A percentile compares a stretch with the other conserved stretches of the same genome.
Evolutionary conservation across 35 echinoderm and acorn worm species (phyloP).

Genomic region (Anneissia japonica): DNA sequence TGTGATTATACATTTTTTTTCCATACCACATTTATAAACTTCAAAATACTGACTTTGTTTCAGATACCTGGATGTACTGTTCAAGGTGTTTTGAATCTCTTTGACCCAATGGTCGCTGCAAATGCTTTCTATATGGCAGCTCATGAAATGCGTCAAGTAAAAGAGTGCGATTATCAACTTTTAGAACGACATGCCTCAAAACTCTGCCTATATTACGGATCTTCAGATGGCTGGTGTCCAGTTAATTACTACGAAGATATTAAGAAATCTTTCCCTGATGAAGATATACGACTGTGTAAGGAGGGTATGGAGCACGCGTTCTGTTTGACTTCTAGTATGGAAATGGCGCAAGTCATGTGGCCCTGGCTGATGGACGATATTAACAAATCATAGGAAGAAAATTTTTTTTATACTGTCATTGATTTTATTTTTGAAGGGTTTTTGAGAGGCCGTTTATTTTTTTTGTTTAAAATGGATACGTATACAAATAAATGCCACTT

Average conservation of each 20-base stretch:
- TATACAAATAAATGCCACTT: no score
- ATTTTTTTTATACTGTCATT: no score
- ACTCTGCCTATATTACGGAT: slow-evolving; percentile 57
- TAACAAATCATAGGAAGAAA: background rate
- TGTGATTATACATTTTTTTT: no score
- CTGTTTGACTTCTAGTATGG: slow-evolving; percentile 48
- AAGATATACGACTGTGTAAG: slow-evolving; percentile 58
- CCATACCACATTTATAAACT: no score
- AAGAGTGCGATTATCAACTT: slow-evolving; percentile 25
- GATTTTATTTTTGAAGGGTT: no score
- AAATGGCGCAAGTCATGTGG: slow-evolving; percentile 70
- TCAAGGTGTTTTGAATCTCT: slow-evolving; percentile 42
- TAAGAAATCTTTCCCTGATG: slow-evolving; percentile 43
- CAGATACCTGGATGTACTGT: slow-evolving; percentile 55
- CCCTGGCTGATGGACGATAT: slow-evolving; percentile 23
- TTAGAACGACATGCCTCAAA: slow-evolving; percentile 34
- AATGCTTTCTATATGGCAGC: slow-evolving; percentile 53
- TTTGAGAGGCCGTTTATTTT: no score
- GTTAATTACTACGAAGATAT: slow-evolving; percentile 38
- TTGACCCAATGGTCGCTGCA: slow-evolving; percentile 36
- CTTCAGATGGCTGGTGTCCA: slow-evolving; percentile 59
- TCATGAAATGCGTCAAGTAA: slow-evolving; percentile 55
- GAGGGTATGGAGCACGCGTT: slow-evolving; percentile 54
- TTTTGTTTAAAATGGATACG: no score
- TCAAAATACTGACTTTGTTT: background rate